phyloP scores from a whole-genome alignment of 2,888 invertebrate genomes.

The Timema cristinae region DNA sequence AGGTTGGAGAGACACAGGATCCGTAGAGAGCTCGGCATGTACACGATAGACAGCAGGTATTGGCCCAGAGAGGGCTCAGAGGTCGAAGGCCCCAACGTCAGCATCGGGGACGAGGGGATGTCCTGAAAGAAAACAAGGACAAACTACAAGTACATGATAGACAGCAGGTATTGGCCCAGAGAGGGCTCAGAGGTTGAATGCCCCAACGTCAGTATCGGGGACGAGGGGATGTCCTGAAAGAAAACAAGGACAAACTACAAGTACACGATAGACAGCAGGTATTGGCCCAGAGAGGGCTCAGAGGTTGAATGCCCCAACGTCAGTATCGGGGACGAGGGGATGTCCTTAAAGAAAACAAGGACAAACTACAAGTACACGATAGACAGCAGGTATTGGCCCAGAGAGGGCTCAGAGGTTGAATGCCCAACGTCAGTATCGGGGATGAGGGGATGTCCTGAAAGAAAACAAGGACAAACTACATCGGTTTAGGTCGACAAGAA shows the following conservation, averaged over 20 bases:
- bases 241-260: slow-evolving; percentile 59
- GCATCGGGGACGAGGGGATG: no score
- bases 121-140: background rate
- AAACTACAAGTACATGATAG: slow-evolving; percentile 92
- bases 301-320: background rate
- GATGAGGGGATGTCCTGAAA: no score
- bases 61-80: slow-evolving; percentile 52
- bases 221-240: no score
- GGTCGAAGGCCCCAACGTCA: background rate
- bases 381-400: slow-evolving; percentile 79
- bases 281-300: slow-evolving; percentile 57
- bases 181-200: slow-evolving; percentile 19
- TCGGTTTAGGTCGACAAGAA: no score
- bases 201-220: background rate
- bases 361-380: slow-evolving; percentile 93
- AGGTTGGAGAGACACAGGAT: slow-evolving; percentile 89
- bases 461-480: background rate
- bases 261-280: slow-evolving; percentile 82
- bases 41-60: slow-evolving; percentile 84
- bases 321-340: no score
- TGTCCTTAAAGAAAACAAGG: background rate
- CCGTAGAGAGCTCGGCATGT: slow-evolving; percentile 83
- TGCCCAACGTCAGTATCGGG: background rate
- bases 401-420: slow-evolving; percentile 35
- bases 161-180: slow-evolving; percentile 76